phyloP scores from a whole-genome alignment of 1,140 invertebrate species.

The Pomacea maculata region DNA sequence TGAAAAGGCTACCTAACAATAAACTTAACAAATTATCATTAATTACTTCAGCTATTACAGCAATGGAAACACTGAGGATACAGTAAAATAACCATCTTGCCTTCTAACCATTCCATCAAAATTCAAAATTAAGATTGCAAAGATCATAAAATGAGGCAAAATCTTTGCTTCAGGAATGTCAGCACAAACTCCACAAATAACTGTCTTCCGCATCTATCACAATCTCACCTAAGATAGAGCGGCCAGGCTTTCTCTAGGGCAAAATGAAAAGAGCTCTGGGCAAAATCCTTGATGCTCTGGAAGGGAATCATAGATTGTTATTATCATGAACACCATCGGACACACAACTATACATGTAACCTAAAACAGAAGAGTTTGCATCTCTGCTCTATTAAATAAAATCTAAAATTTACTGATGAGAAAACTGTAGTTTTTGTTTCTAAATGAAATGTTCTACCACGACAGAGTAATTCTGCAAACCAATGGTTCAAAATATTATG shows the following conservation, averaged over 20 bases:
- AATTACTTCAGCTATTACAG: too few relatives aligned
- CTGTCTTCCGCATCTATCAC: neutral
- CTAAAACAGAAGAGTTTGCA: neutral
- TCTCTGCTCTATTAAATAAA: neutral
- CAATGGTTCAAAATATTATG: neutral
- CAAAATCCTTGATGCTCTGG: conserved; percentile 84
- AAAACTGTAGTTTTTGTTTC: neutral
- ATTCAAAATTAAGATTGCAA: too few relatives aligned
- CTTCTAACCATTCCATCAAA: too few relatives aligned
- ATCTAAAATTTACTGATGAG: neutral
- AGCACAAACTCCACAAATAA: too few relatives aligned
- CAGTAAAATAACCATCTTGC: too few relatives aligned
- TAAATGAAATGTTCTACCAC: neutral
- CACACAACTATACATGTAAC: neutral
- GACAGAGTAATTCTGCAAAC: neutral
- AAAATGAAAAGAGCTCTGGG: conserved; percentile 92
- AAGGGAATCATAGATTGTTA: conserved; percentile 14
- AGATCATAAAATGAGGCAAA: too few relatives aligned
- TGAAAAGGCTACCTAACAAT: too few relatives aligned
- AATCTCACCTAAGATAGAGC: conserved; percentile 79
- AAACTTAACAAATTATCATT: too few relatives aligned
- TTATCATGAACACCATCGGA: too few relatives aligned
- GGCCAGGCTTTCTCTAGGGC: conserved; percentile 87
- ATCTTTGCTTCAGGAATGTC: too few relatives aligned
- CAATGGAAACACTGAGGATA: too few relatives aligned